Evolutionary conservation across 1,140 invertebrate species (phyloP), one percentile per base, ranked within the genome.

Genomic region (Temnothorax longispinosus): DNA sequence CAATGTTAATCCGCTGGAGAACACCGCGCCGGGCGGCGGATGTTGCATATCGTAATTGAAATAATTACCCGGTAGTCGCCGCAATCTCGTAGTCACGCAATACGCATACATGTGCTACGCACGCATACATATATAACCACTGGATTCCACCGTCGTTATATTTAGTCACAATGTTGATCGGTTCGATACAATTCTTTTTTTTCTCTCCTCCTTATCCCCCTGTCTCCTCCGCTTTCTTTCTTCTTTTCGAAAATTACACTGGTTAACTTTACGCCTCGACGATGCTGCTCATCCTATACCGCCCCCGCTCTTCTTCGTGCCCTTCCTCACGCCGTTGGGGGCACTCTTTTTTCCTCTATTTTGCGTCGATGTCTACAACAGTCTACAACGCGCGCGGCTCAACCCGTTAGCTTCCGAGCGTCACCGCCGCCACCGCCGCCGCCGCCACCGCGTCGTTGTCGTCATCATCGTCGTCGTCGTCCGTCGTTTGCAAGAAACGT

Each of bases 131-230:
- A 11, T 27, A 74, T n/a, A 62, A 41, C 38, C 27, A 67, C 54
- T 32, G 50, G 58, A 67, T 50, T 52, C 64, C 44, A 64, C 62
- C 35, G 75, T 15, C 88, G 88, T 89, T 89, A 89, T 88, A 88
- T 88, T 88, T 88, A 89, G 88, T 78, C 81, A 77, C 67, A 88
- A 88, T 32, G 50, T 82, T 74, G 52, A 82, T 82, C 80, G 27
- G 38, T 47, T 41, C 71, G 67, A 58, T 82, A 74, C 52, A 72
- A 82, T 82, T 41, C 11, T 35, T 71, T 44, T n/a, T 75, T 65
- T 41, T 18, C 27, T 38, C 21, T 41, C 13, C 32, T 54, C 18
- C 21, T 13, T 2, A 18, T 56, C 62, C 56, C 21, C 32, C 4
- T n/a, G 7, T 41, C 27, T 10, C 41, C 38, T 32, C 52, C 58